A percentile compares a stretch with the other conserved stretches of the same genome.
Evolutionary conservation across 37 sponge, comb jelly and placozoan genomes (phyloP).

Genomic region (Hexactinellida sp.): DNA sequence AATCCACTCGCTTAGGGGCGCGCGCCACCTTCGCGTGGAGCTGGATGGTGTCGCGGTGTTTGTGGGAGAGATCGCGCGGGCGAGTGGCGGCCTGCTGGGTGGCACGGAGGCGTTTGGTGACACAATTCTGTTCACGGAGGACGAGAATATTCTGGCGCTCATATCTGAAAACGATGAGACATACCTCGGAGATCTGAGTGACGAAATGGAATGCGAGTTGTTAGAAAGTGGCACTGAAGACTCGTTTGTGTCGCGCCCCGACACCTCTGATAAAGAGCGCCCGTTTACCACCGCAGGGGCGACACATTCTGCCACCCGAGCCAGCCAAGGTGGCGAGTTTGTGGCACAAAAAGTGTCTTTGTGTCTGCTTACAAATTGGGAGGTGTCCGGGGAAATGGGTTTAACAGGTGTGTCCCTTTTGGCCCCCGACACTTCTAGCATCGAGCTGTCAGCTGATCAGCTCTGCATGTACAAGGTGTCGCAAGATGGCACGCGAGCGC

Average conservation of each 20-base stretch:
- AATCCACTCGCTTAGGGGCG: constrained; percentile 90
- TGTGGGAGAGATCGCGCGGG: constrained; percentile 83
- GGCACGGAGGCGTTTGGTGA: constrained; percentile 42
- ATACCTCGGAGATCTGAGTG: constrained; percentile 35
- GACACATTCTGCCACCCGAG: background rate
- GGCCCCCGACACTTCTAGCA: background rate
- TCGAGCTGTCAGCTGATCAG: background rate
- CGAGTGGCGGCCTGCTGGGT: constrained; percentile 60
- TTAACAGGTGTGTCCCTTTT: background rate
- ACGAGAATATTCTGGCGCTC: constrained; percentile 59
- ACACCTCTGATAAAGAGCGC: constrained; percentile 19
- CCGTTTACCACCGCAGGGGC: background rate
- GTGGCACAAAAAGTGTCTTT: constrained; percentile 15
- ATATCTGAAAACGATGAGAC: constrained; percentile 58
- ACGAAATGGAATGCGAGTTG: background rate
- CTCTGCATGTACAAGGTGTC: background rate
- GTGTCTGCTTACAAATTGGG: background rate
- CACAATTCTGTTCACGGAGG: constrained; percentile 88
- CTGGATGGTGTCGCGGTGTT: constrained; percentile 68
- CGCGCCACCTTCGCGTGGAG: constrained; percentile 48
- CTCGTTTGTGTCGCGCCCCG: constrained; percentile 19
- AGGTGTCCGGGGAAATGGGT: background rate
- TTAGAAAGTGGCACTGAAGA: background rate
- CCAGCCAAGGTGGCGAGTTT: background rate
- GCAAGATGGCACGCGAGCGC: background rate